Conservation (phyloP, 92 coral and sea anemone species). For the Umimayanthus kanabou region DNA sequence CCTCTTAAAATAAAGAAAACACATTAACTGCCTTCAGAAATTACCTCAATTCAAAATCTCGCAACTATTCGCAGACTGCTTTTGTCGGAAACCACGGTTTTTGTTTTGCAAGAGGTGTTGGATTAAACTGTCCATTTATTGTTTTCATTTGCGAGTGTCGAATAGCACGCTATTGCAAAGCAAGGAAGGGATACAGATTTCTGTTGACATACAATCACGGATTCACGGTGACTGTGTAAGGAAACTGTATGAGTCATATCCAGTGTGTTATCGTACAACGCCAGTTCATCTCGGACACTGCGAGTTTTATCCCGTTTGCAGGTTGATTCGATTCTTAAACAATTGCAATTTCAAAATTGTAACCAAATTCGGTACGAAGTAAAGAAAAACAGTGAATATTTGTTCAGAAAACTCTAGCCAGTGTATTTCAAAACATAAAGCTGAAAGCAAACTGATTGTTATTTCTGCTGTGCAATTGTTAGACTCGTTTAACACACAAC, state of each 20-base stretch:
- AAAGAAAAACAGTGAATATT: constrained; percentile 10
- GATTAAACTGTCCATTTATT: constrained; percentile 13
- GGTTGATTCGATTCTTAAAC: not conserved
- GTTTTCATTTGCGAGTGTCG: not conserved
- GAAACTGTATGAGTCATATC: not conserved
- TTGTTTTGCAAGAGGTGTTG: constrained; percentile 20
- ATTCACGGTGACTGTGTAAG: constrained; percentile 9
- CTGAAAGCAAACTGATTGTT: constrained; percentile 30
- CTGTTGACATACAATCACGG: constrained; percentile 39
- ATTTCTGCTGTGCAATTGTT: constrained; percentile 37
- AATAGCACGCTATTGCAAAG: constrained; percentile 6
- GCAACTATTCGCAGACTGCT: constrained; percentile 1
- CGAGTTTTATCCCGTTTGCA: not conserved
- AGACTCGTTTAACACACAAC: constrained; percentile 30
- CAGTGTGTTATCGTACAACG: not conserved
- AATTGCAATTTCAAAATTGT: not conserved
- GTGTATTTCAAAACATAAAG: constrained; percentile 29
- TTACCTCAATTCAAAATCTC: constrained; percentile 4
- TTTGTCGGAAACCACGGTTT: constrained; percentile 30
- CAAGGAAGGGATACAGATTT: constrained; percentile 2
- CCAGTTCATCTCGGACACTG: not conserved
- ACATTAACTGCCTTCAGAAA: constrained; percentile 10
- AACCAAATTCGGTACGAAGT: not conserved
- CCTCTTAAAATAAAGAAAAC: constrained; percentile 38
- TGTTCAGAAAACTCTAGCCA: constrained; percentile 29